Evolutionary conservation across 2,888 invertebrate species (phyloP).

Genomic region (Dioctria rufipes): DNA sequence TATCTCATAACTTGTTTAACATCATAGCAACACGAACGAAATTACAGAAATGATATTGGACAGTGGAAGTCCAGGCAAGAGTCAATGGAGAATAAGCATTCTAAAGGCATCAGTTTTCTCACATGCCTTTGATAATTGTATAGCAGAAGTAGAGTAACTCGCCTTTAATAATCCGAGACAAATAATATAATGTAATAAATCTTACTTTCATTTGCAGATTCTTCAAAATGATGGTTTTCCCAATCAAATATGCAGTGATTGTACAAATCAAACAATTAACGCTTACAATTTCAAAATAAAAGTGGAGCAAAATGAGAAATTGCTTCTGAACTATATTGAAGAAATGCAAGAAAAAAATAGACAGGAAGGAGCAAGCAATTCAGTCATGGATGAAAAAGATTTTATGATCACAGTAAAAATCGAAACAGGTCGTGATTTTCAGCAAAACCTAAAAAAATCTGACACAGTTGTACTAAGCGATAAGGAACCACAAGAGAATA

Average conservation of each 20-base stretch:
- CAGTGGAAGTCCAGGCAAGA: too few relatives aligned
- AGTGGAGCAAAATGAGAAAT: constrained; percentile 57
- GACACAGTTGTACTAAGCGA: neutral
- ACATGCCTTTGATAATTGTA: too few relatives aligned
- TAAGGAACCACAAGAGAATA: too few relatives aligned
- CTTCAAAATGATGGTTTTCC: constrained; percentile 58
- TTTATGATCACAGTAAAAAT: neutral
- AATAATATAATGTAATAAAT: too few relatives aligned
- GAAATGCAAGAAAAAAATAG: neutral
- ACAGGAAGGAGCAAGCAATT: neutral
- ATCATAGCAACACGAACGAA: too few relatives aligned
- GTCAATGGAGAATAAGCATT: too few relatives aligned
- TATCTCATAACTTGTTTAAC: too few relatives aligned
- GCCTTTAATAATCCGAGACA: too few relatives aligned
- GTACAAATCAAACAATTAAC: constrained; percentile 52
- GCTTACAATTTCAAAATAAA: constrained; percentile 56
- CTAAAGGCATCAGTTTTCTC: too few relatives aligned
- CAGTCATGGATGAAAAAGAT: neutral
- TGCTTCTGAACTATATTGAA: neutral
- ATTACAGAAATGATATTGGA: too few relatives aligned
- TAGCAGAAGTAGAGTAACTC: too few relatives aligned
- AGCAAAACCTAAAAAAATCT: neutral
- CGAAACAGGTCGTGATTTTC: neutral
- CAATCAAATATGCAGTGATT: constrained; percentile 56
- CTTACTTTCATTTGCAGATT: constrained; percentile 41